A percentile compares a stretch with the other conserved stretches of the same genome.
Conservation (phyloP, 2,888 invertebrate genomes). For the Candidula unifasciata region DNA sequence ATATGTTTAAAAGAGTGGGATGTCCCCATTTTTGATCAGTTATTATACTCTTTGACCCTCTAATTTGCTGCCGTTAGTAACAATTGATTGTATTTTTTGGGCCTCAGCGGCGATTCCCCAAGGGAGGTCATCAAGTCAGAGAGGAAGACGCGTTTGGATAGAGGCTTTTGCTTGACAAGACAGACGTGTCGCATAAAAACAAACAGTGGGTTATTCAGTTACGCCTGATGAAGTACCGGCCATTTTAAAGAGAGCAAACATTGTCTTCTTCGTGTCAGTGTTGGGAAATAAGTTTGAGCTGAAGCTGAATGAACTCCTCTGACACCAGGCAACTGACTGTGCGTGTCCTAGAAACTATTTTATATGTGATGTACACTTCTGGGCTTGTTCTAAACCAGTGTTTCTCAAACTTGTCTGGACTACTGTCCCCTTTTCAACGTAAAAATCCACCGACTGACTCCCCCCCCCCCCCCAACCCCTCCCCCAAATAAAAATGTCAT, state of each 20-base stretch:
- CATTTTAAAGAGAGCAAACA: constrained; percentile 65
- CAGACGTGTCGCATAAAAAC: constrained; percentile 56
- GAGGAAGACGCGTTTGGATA: constrained; percentile 31
- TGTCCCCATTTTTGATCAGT: constrained; percentile 56
- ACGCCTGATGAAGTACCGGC: constrained; percentile 69
- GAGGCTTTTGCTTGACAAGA: constrained; percentile 45
- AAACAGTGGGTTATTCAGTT: constrained; percentile 70
- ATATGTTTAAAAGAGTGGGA: no score
- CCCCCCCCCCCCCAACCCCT: no score
- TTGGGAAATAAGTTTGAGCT: constrained; percentile 62
- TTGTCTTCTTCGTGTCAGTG: constrained; percentile 60
- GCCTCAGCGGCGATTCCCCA: constrained; percentile 44
- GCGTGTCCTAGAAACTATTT: no score
- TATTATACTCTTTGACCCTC: constrained; percentile 63
- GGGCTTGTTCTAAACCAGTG: no score
- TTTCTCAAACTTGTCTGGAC: no score
- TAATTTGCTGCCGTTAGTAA: constrained; percentile 65
- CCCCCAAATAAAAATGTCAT: no score
- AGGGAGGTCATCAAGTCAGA: constrained; percentile 30
- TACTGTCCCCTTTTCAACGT: no score
- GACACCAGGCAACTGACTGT: no score
- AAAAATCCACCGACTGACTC: no score
- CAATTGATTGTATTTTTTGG: constrained; percentile 65
- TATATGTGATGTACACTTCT: no score
- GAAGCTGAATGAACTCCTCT: constrained; percentile 62